Conservation (phyloP, 2,113 vertebrate genomes). For the human (Homo sapiens) region GRCh38 chr1:158459501-158460000, state of each 20-base stretch:
- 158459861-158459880: neutral
- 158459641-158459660: neutral
- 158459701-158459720: neutral
- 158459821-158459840: neutral
- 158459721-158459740: neutral
- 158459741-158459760: neutral
- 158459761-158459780: neutral
- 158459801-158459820: neutral
- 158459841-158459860: neutral
- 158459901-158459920: neutral
- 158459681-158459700: neutral
- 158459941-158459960: neutral
- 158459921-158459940: neutral
- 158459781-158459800: neutral
- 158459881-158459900: neutral
- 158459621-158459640: neutral
- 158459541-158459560: neutral
- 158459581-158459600: neutral
- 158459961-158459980: neutral
- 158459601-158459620: neutral
- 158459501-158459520: neutral
- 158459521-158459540: neutral
- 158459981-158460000: neutral
- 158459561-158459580: neutral
- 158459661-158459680: neutral